Evolutionary conservation across 2,113 vertebrate species (phyloP), one percentile per base, ranked within the genome.

Genomic region (Petrocephalus zakoni): DNA sequence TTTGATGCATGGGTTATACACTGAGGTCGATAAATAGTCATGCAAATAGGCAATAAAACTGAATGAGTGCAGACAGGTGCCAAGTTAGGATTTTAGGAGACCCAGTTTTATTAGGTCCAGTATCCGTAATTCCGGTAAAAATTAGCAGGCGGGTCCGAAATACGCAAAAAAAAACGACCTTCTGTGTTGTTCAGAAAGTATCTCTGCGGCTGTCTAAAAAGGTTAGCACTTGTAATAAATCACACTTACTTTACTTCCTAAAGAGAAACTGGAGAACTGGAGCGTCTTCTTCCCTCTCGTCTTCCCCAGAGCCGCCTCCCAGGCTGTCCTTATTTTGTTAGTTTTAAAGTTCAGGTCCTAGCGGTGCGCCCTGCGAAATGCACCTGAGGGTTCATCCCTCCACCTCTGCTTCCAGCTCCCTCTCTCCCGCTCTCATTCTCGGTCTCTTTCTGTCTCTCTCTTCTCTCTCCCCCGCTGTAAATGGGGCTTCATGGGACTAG

Each of bases 361-460:
- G 61, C 61, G 56, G 61, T 29, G 58, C n/a, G n/a, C n/a, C 58
- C n/a, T 25, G 61, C n/a, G 25, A 64, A 75, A 34, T 81, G 15
- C 52, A 55, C 88, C 47, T 61, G 13, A 2, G 2, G 87, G 49
- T 11, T 88, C 53, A 88, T 90, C 61, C 88, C 82, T 61, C 78
- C 25, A 52, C 89, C 2, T 55, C 29, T 25, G 5, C 86, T 52
- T 82, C 25, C 92, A 46, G 81, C 51, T 34, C 83, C 53, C 84
- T 91, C 25, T 8, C 37, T 47, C 81, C 88, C 5, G 75, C 42
- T 29, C 78, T 64, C 8, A 5, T 5, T 49, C 15, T 64, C 22
- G 8, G 2, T n/a, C 8, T 10, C n/a, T 61, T 8, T n/a, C 88
- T n/a, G 55, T 88, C 53, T 88, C 87, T 29, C 37, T 83, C 49